phyloP scores from a whole-genome alignment of 2,888 invertebrate species.

The Melikaiella ostensackeni region DNA sequence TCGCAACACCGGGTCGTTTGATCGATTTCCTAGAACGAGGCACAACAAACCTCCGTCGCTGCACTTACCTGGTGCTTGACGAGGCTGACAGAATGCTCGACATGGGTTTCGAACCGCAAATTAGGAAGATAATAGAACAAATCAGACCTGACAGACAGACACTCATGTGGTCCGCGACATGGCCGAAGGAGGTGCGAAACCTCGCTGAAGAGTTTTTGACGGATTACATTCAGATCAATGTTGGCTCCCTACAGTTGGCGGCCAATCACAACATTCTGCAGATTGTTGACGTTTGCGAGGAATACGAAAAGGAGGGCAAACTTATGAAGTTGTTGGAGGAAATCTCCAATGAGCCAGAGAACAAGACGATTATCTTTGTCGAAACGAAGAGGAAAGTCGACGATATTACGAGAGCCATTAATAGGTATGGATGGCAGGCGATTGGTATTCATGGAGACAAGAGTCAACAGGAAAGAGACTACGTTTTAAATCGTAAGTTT shows the following conservation, averaged over 20 bases:
- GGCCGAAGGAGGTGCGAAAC: slow-evolving; percentile 85
- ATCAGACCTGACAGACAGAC: slow-evolving; percentile 83
- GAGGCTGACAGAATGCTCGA: slow-evolving; percentile 83
- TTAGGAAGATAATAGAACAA: slow-evolving; percentile 81
- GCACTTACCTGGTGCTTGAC: slow-evolving; percentile 81
- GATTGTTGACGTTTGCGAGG: slow-evolving; percentile 83
- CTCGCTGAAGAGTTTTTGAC: slow-evolving; percentile 84
- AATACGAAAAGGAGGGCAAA: slow-evolving; percentile 81
- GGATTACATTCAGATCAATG: slow-evolving; percentile 83
- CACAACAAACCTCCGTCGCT: slow-evolving; percentile 76
- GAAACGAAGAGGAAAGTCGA: slow-evolving; percentile 85
- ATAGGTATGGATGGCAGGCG: slow-evolving; percentile 80
- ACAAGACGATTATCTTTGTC: slow-evolving; percentile 84
- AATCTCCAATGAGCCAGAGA: slow-evolving; percentile 81
- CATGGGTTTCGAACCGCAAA: slow-evolving; percentile 83
- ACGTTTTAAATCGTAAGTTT: slow-evolving; percentile 79
- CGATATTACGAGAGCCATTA: slow-evolving; percentile 81
- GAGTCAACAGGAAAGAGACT: slow-evolving; percentile 82
- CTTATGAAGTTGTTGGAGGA: slow-evolving; percentile 81
- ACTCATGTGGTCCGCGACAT: slow-evolving; percentile 86
- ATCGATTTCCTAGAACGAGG: slow-evolving; percentile 80
- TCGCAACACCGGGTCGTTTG: slow-evolving; percentile 82
- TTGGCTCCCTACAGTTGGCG: slow-evolving; percentile 82
- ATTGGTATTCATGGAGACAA: slow-evolving; percentile 84
- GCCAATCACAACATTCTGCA: slow-evolving; percentile 86